Conservation (phyloP, 2,797 vertebrate genomes). For the Oryzias dopingdopingensis region DNA sequence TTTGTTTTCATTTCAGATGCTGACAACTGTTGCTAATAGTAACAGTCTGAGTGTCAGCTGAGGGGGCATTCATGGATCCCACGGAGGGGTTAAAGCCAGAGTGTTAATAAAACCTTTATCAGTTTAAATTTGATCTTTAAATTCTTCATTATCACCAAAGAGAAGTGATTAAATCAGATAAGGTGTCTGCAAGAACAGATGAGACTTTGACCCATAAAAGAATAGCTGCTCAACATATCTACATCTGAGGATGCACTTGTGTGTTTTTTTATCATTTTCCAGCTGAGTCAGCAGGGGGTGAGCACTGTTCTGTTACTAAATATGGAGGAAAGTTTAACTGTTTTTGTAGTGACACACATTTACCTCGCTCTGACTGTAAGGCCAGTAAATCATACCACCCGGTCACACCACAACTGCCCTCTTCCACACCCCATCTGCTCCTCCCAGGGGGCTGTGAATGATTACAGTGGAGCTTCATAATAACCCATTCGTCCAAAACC, state of each 20-base stretch:
- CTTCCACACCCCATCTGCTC: not conserved
- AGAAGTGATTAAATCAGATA: constrained; percentile 37
- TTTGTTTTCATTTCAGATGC: constrained; percentile 18
- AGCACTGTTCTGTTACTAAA: constrained; percentile 42
- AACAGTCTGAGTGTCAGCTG: not conserved
- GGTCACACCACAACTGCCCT: constrained; percentile 44
- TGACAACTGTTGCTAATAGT: constrained; percentile 1
- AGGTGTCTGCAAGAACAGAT: constrained; percentile 12
- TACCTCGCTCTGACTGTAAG: constrained; percentile 26
- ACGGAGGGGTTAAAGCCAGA: not conserved
- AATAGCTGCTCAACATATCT: constrained; percentile 20
- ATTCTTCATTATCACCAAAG: constrained; percentile 6
- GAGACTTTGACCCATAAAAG: constrained; percentile 49
- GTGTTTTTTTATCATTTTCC: not conserved
- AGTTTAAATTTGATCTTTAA: not conserved
- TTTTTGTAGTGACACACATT: constrained; percentile 38
- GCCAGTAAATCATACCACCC: constrained; percentile 55
- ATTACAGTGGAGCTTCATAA: not conserved
- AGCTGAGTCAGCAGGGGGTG: not conserved
- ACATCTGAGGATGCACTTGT: not conserved
- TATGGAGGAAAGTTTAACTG: constrained; percentile 51
- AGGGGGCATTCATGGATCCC: not conserved
- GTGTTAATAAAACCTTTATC: constrained; percentile 2
- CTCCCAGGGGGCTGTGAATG: constrained; percentile 7
- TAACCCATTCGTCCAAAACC: not conserved